Evolutionary conservation across 2,113 vertebrate species (phyloP).

Genomic region (Mandrillus leucophaeus): DNA sequence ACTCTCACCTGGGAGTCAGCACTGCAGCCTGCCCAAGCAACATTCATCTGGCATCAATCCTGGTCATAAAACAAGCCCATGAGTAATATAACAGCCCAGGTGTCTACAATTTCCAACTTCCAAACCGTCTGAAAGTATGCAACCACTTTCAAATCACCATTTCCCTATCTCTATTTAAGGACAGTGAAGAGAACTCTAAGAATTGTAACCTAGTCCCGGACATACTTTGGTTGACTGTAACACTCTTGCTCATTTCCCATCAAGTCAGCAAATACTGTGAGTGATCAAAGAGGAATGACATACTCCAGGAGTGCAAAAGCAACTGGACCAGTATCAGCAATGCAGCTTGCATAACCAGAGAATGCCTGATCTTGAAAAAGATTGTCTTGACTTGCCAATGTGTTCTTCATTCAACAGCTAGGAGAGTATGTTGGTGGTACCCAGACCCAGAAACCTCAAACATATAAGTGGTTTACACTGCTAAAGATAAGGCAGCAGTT

Average conservation of each 20-base stretch:
- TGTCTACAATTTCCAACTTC: constrained; percentile 72
- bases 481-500: not conserved
- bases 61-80: constrained; percentile 67
- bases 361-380: constrained; percentile 29
- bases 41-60: constrained; percentile 73
- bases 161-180: constrained; percentile 39
- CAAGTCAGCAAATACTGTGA: not conserved
- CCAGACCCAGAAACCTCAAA: not conserved
- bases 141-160: not conserved
- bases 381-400: constrained; percentile 15
- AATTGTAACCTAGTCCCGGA: not conserved
- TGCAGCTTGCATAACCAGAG: not conserved
- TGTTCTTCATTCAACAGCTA: not conserved
- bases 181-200: not conserved
- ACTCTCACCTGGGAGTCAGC: constrained; percentile 48
- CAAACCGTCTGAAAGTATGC: constrained; percentile 30
- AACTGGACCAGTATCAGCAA: not conserved
- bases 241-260: constrained; percentile 32
- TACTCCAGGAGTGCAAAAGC: not conserved
- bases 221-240: not conserved
- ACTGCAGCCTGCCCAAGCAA: constrained; percentile 44
- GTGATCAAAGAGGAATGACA: constrained; percentile 38
- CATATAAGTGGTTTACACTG: not conserved
- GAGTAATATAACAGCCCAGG: constrained; percentile 75
- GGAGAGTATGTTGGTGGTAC: not conserved